Evolutionary conservation across 2,888 invertebrate species (phyloP).

Genomic region (Trachelus iudaicus): DNA sequence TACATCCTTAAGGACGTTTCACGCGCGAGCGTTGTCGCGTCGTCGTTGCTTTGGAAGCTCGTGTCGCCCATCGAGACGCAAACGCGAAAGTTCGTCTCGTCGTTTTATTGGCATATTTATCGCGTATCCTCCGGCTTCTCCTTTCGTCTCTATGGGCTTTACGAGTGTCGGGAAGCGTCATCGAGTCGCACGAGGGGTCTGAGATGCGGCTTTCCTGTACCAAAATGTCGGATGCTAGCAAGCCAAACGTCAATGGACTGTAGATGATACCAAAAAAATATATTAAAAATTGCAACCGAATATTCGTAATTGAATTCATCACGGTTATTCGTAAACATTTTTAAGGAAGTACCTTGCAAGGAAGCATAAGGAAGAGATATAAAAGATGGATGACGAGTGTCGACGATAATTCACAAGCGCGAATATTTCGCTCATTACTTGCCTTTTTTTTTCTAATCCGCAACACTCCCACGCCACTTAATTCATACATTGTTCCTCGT

Average conservation of each 20-base stretch:
- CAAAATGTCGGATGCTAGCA: not conserved
- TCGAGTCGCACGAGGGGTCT: not conserved
- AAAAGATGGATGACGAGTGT: not conserved
- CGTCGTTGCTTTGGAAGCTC: not conserved
- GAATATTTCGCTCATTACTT: not conserved
- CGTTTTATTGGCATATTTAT: not conserved
- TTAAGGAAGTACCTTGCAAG: no score
- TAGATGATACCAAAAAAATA: not conserved
- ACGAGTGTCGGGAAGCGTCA: not conserved
- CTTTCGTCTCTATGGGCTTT: not conserved
- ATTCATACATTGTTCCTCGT: not conserved
- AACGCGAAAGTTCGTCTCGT: not conserved
- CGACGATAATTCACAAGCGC: not conserved
- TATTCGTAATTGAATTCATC: not conserved
- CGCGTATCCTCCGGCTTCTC: not conserved
- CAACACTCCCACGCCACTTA: not conserved
- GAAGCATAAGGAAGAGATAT: not conserved
- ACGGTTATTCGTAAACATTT: no score
- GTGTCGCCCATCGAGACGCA: not conserved
- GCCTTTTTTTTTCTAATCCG: not conserved
- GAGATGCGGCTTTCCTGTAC: not conserved
- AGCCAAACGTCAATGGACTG: not conserved
- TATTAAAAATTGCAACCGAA: not conserved
- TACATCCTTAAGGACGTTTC: not conserved
- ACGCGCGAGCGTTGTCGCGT: not conserved